Base-by-base conservation (phyloP, 2,888 invertebrate genomes). In the Aspidapion aeneum region DNA sequence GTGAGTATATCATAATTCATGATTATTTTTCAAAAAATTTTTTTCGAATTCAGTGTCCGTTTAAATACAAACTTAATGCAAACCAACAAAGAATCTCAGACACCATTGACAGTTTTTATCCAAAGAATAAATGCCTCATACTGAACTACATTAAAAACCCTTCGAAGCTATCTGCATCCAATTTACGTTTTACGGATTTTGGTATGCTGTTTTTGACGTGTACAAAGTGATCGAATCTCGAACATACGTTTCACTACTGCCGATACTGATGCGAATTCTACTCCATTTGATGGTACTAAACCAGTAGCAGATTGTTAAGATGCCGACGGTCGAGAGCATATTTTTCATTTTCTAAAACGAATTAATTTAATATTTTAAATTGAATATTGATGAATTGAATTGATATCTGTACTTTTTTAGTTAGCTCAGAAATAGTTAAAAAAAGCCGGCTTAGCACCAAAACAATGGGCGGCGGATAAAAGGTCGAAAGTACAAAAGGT, bases 131-230 rank as follows among this genome's bases (percentile, higher is more conserved):
- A 35, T 35, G 35, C 35, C 35, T 35, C 35, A 35, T 12, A 35
- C n/a, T 35, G 12, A 35, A 12, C 35, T 7, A 35, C 35, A 35
- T 35, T 35, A 35, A 35, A 35, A 35, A 35, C 35, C 35, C 35
- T 35, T 35, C 35, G 35, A 3, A 12, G 12, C 35, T 35, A 35
- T 35, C 35, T 35, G 35, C 35, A 35, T 35, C 35, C 35, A 12
- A 35, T 35, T 35, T 35, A 35, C 35, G 35, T 35, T 35, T 35
- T 35, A 35, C 35, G 35, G 3, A 35, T 35, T 35, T 35, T 12
- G 35, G 35, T 35, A 75, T 76, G 74, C 73, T 63, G 74, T 68
- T 70, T 72, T 70, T 73, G 77, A 77, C 77, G 70, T 75, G 70
- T 72, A 77, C 74, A 74, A 75, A 77, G 74, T 73, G 76, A 73